Evolutionary conservation across 2,888 invertebrate species (phyloP).

Genomic region (Plutella xylostella): DNA sequence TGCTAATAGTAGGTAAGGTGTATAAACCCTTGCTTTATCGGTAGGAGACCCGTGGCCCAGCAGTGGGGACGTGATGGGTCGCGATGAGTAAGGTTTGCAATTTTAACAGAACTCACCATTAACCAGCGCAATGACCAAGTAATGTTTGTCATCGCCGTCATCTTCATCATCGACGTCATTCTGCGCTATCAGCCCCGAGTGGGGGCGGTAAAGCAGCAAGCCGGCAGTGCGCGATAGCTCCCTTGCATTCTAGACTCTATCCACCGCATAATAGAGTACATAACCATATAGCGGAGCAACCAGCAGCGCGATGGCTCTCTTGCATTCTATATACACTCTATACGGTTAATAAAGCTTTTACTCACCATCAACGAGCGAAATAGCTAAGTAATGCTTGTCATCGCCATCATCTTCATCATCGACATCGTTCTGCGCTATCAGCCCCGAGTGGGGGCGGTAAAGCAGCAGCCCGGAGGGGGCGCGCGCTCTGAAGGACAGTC

Average conservation of each 20-base stretch:
- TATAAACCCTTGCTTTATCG: too few species aligned
- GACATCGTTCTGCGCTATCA: slow-evolving; percentile 28
- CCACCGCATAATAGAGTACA: too few species aligned
- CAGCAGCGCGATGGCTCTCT: too few species aligned
- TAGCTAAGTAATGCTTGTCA: slow-evolving; percentile 41
- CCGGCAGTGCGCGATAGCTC: slow-evolving; percentile 76
- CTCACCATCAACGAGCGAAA: slow-evolving; percentile 40
- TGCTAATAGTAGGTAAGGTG: too few species aligned
- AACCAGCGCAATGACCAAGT: slow-evolving; percentile 36
- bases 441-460: slow-evolving; percentile 68
- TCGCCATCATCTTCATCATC: slow-evolving; percentile 35
- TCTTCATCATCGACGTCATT: slow-evolving; percentile 37
- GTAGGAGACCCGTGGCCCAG: too few species aligned
- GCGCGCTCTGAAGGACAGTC: slow-evolving; percentile 81
- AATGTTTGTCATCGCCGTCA: slow-evolving; percentile 41
- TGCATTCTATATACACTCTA: too few species aligned
- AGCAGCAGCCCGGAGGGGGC: slow-evolving; percentile 76
- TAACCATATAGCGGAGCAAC: too few species aligned
- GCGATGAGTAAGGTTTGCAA: too few species aligned
- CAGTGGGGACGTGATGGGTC: too few species aligned
- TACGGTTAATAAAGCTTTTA: too few species aligned
- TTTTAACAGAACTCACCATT: slow-evolving; percentile 41
- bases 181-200: slow-evolving; percentile 25
- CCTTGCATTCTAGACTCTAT: too few species aligned
- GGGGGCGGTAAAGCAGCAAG: slow-evolving; percentile 77